These are phyloP conservation scores for Plecturocebus donacophilus DNA, from an alignment of 2,113 vertebrate species.

Conservation along the genomic window DNA sequence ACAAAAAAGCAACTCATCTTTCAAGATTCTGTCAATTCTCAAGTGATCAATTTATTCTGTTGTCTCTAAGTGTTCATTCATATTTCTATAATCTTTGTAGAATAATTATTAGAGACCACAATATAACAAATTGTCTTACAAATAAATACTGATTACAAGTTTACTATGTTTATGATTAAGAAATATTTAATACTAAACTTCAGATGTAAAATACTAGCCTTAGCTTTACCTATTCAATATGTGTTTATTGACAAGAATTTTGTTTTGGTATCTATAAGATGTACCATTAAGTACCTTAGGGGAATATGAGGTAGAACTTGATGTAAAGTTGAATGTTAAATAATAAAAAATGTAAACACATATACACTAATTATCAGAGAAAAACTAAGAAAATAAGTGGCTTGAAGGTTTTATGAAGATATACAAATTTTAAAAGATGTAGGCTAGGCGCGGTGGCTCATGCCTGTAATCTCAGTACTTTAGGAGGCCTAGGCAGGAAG, in stretches of 20 bases:
- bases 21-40: background rate
- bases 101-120: background rate
- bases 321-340: slow-evolving; percentile 12
- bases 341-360: background rate
- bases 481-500: too few relatives aligned
- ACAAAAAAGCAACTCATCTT: background rate
- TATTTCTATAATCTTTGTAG: background rate
- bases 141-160: background rate
- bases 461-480: too few relatives aligned
- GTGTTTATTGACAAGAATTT: background rate
- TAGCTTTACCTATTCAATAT: background rate
- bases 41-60: background rate
- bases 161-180: background rate
- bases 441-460: too few relatives aligned
- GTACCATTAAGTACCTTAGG: background rate
- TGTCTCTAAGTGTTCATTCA: background rate
- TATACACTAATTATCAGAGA: background rate
- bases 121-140: background rate
- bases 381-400: background rate
- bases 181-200: background rate
- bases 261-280: background rate
- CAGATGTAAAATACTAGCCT: background rate
- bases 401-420: background rate
- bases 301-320: background rate
- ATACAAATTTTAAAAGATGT: too few relatives aligned